Conservation (phyloP, 2,797 vertebrate species). For the Apogon hyalosoma region DNA sequence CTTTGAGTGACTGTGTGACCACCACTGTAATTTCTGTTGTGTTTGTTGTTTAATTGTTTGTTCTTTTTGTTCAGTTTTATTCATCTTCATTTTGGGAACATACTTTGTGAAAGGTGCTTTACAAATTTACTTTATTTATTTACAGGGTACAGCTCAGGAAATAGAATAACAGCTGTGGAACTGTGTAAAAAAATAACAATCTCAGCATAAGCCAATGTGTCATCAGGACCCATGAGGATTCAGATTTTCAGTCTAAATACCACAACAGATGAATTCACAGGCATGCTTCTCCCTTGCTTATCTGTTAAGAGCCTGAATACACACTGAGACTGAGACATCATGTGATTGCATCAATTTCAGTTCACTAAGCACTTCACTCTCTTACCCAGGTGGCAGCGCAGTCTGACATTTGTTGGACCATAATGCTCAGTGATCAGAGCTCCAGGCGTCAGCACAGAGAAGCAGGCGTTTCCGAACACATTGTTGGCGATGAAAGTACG, state of each 20-base stretch:
- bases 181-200: slow-evolving; percentile 10
- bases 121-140: not conserved
- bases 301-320: slow-evolving; percentile 10
- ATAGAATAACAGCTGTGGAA: slow-evolving; percentile 43
- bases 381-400: slow-evolving; percentile 97
- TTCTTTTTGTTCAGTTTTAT: no score
- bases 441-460: slow-evolving; percentile 94
- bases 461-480: slow-evolving; percentile 97
- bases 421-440: slow-evolving; percentile 94
- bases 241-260: slow-evolving; percentile 5
- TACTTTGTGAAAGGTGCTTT: no score
- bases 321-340: slow-evolving; percentile 21
- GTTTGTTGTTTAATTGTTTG: no score
- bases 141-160: slow-evolving; percentile 22
- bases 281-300: slow-evolving; percentile 1
- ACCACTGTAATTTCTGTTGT: no score
- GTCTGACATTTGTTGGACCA: slow-evolving; percentile 95
- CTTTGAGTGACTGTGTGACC: no score
- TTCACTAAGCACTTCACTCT: slow-evolving; percentile 20
- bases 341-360: slow-evolving; percentile 15
- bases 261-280: slow-evolving; percentile 36
- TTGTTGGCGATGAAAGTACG: slow-evolving; percentile 98
- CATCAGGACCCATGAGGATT: slow-evolving; percentile 31
- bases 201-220: slow-evolving; percentile 1
- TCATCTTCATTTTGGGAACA: no score